Conservation (phyloP, 2,888 invertebrate genomes). For the Galerucella nymphaeae region DNA sequence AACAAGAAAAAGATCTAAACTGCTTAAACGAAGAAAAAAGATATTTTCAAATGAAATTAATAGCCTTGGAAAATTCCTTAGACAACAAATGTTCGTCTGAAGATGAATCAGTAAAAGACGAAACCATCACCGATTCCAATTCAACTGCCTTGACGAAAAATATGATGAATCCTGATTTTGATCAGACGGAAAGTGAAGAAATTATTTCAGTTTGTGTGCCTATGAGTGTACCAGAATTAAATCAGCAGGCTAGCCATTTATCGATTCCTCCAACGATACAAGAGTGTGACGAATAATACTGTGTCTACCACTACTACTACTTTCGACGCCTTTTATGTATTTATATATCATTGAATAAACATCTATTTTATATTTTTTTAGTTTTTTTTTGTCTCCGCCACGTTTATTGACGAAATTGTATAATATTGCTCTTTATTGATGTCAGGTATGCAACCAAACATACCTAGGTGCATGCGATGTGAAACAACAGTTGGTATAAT, state of each 20-base stretch:
- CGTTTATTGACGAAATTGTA: too few relatives aligned
- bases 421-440: too few relatives aligned
- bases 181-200: background rate
- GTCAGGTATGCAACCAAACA: too few relatives aligned
- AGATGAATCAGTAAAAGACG: slow-evolving; percentile 58
- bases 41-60: slow-evolving; percentile 69
- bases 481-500: too few relatives aligned
- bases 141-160: background rate
- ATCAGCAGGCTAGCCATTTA: slow-evolving; percentile 4
- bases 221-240: background rate
- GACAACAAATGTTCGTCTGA: slow-evolving; percentile 51
- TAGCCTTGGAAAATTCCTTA: slow-evolving; percentile 57
- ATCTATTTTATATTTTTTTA: slow-evolving; percentile 23
- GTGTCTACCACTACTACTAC: too few relatives aligned
- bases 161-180: background rate
- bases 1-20: slow-evolving; percentile 70
- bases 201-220: background rate
- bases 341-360: slow-evolving; percentile 33
- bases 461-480: too few relatives aligned
- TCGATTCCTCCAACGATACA: slow-evolving; percentile 31
- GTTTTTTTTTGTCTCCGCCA: background rate
- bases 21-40: slow-evolving; percentile 70
- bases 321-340: slow-evolving; percentile 18
- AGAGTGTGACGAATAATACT: slow-evolving; percentile 21
- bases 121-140: slow-evolving; percentile 20